Percentiles rank a stretch among this genome's conserved stretches.
These are phyloP conservation scores for Lochmaea capreae DNA, from an alignment of 2,888 invertebrate genomes.

Conservation along the genomic window DNA sequence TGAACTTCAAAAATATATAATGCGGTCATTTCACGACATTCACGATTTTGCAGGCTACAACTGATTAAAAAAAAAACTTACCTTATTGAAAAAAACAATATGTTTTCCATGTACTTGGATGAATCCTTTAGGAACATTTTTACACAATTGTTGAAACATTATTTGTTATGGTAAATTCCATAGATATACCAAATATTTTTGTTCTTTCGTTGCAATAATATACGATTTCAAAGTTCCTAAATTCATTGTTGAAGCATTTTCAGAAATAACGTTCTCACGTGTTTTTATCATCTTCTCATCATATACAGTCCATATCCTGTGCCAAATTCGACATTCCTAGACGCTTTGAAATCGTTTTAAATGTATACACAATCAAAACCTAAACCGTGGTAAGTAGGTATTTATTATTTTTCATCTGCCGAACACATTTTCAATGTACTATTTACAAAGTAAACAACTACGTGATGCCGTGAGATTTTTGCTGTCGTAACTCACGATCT, in stretches of 20 bases:
- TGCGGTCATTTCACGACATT: constrained; percentile 30
- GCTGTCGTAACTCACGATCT: constrained; percentile 44
- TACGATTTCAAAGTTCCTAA: not conserved
- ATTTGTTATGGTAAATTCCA: not conserved
- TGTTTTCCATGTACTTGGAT: not conserved
- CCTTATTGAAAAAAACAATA: constrained; percentile 49
- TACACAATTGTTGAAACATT: not conserved
- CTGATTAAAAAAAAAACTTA: constrained; percentile 42
- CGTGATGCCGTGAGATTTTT: constrained; percentile 40
- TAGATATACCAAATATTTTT: not conserved
- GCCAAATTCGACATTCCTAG: not conserved
- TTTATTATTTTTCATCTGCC: constrained; percentile 58
- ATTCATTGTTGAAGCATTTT: constrained; percentile 1
- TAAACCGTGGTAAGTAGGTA: constrained; percentile 29
- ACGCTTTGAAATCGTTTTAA: not conserved
- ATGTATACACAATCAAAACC: too few species aligned
- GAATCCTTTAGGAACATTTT: not conserved
- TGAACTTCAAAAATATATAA: constrained; percentile 38
- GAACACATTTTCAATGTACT: constrained; percentile 36
- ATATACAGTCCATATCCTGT: not conserved
- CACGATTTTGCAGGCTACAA: constrained; percentile 1
- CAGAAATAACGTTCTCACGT: not conserved
- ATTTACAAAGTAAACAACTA: constrained; percentile 45
- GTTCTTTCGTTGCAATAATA: not conserved
- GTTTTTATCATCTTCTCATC: not conserved